Conservation (phyloP, 2,113 vertebrate species). For the Noctilio leporinus region DNA sequence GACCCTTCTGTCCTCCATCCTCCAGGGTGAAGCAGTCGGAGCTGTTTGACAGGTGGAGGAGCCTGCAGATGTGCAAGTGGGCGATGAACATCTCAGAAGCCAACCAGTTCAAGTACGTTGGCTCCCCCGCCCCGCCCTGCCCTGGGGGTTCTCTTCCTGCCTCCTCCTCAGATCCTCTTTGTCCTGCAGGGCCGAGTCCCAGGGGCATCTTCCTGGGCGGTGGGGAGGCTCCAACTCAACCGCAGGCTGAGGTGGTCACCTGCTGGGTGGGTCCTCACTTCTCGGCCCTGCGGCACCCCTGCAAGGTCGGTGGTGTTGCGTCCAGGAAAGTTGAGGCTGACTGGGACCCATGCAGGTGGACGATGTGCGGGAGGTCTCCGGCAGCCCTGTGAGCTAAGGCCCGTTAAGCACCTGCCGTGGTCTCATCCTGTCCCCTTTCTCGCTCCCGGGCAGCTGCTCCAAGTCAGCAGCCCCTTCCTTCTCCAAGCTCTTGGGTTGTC, state of each 20-base stretch:
- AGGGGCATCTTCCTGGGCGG: neutral
- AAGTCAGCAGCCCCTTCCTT: neutral
- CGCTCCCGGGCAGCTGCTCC: neutral
- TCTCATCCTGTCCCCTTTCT: neutral
- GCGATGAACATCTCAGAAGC: constrained; percentile 91
- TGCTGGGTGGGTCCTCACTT: neutral
- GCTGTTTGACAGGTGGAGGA: constrained; percentile 95
- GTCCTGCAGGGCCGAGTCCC: neutral
- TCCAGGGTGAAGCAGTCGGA: constrained; percentile 94
- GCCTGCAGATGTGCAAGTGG: constrained; percentile 95
- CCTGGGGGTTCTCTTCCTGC: neutral
- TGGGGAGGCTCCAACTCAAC: neutral
- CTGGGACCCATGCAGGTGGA: neutral
- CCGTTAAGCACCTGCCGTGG: rapidly evolving
- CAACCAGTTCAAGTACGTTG: constrained; percentile 91
- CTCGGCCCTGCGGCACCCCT: neutral
- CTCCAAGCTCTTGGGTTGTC: neutral
- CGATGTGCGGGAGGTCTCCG: neutral
- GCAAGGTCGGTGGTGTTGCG: rapidly evolving
- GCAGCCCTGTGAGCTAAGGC: neutral
- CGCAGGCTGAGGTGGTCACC: neutral
- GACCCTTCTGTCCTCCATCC: constrained; percentile 28
- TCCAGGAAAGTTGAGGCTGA: neutral
- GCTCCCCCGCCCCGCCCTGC: neutral
- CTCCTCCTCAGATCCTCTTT: neutral